A percentile compares a stretch with the other conserved stretches of the same genome.
Conservation (phyloP, 2,113 vertebrate species). For the Tachysurus vachellii region DNA sequence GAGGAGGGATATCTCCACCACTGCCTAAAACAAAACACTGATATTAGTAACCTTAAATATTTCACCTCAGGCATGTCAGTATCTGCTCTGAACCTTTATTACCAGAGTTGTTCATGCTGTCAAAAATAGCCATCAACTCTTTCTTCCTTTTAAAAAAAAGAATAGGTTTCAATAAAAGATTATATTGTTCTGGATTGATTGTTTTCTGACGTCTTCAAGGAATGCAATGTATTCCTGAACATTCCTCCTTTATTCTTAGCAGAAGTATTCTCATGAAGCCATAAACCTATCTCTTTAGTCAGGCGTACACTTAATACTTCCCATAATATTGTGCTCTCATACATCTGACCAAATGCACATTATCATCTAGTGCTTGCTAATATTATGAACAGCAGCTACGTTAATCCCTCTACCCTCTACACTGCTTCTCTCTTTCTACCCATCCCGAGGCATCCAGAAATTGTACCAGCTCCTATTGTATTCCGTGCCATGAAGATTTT, state of each 20-base stretch:
- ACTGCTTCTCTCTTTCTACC: no score
- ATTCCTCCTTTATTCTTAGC: neutral
- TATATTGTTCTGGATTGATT: neutral
- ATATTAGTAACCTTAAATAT: neutral
- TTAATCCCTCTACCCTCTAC: no score
- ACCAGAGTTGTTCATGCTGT: neutral
- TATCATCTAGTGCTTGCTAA: no score
- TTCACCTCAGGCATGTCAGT: neutral
- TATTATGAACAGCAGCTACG: no score
- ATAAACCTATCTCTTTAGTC: neutral
- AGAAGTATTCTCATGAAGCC: neutral
- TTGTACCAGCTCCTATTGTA: no score
- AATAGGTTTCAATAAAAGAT: neutral
- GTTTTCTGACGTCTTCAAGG: neutral
- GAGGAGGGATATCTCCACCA: slow-evolving; percentile 18
- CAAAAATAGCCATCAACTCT: neutral
- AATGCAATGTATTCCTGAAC: neutral
- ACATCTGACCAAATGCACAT: no score
- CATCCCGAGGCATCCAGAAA: no score
- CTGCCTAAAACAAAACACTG: slow-evolving; percentile 15
- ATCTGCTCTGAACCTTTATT: neutral
- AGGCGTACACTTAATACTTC: no score
- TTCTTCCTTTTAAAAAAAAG: neutral
- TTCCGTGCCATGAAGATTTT: no score
- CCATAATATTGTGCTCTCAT: no score